Conservation (phyloP, 2,888 invertebrate species). For the Clunio marinus region DNA sequence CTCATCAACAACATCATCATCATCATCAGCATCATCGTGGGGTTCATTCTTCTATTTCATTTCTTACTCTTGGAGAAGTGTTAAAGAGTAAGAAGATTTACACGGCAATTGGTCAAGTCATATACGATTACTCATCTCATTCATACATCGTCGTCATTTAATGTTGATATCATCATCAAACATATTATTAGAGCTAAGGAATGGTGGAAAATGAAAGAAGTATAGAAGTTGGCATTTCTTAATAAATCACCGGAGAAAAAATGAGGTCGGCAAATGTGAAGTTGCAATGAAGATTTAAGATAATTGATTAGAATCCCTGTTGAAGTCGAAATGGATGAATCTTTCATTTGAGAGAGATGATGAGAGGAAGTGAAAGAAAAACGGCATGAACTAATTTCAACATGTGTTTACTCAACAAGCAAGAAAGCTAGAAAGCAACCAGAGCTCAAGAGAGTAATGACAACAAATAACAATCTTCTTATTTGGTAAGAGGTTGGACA, state of each 20-base stretch:
- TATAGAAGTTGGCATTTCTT: neutral
- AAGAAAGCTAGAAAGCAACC: neutral
- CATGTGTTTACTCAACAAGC: conserved; percentile 22
- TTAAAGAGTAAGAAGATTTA: conserved; percentile 14
- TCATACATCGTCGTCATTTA: conserved; percentile 22
- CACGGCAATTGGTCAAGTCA: conserved; percentile 36
- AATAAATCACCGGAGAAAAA: conserved; percentile 5
- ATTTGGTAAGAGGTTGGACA: conserved; percentile 8
- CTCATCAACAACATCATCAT: conserved; percentile 22
- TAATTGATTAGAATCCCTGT: conserved; percentile 32
- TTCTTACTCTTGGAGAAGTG: neutral
- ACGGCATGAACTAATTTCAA: conserved; percentile 15
- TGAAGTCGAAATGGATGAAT: conserved; percentile 22
- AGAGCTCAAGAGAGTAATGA: neutral
- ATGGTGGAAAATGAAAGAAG: neutral
- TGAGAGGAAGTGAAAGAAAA: neutral
- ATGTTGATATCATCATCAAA: conserved; percentile 20
- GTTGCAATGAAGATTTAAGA: too few relatives aligned
- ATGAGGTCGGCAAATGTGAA: neutral
- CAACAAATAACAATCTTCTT: conserved; percentile 19
- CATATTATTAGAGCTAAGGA: neutral
- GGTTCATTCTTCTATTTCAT: neutral
- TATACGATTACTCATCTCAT: conserved; percentile 34
- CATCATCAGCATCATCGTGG: neutral
- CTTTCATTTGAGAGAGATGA: neutral